Evolutionary conservation across 2,113 vertebrate genomes (phyloP).

Genomic region (Kryptolebias marmoratus): DNA sequence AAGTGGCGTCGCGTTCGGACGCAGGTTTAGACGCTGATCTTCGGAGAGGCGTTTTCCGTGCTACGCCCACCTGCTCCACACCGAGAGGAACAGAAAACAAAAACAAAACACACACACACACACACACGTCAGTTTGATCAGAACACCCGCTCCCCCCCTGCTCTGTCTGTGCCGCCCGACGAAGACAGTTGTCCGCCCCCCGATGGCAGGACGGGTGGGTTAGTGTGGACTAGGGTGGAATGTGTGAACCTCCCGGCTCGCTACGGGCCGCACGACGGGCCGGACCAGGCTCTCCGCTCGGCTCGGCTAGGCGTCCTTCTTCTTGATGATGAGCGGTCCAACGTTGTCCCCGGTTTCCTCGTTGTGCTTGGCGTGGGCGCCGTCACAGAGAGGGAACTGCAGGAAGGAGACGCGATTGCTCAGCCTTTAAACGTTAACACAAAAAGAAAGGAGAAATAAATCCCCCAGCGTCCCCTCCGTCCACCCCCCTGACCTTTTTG

Average conservation of each 20-base stretch:
- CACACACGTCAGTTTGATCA: not conserved
- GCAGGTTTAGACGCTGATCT: not conserved
- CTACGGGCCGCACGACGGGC: not conserved
- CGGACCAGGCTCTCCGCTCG: not conserved
- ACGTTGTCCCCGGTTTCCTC: constrained; percentile 84
- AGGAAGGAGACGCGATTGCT: not conserved
- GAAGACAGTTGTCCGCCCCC: constrained; percentile 33
- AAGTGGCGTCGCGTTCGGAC: not conserved
- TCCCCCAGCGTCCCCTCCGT: not conserved
- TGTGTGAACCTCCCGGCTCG: not conserved
- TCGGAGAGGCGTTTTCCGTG: constrained; percentile 30
- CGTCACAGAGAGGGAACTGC: constrained; percentile 84
- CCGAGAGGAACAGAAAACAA: not conserved
- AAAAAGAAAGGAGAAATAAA: not conserved
- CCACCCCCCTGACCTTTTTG: constrained; percentile 73
- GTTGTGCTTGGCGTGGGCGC: constrained; percentile 82
- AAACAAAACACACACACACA: not conserved
- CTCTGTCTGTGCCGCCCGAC: not conserved
- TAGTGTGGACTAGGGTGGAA: not conserved
- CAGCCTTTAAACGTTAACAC: too few relatives aligned
- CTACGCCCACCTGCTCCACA: constrained; percentile 26
- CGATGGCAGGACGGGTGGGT: constrained; percentile 1
- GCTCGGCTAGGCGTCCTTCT: constrained; percentile 74
- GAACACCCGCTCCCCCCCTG: not conserved
- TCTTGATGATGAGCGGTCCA: constrained; percentile 84